Percentiles rank a stretch among this genome's conserved stretches.
Conservation (phyloP, 2,113 vertebrate species). For the Emydura subglobosa region DNA sequence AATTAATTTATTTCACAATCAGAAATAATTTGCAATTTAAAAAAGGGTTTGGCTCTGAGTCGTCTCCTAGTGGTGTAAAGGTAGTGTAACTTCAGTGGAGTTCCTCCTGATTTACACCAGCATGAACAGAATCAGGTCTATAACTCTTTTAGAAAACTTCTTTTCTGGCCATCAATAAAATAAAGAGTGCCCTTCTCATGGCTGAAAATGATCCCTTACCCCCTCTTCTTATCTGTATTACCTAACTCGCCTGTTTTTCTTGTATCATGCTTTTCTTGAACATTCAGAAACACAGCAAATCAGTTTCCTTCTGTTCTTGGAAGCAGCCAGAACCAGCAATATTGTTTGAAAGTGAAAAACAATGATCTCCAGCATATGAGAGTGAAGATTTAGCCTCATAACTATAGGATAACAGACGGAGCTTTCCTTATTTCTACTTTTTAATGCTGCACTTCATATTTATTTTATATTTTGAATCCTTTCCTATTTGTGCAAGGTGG, state of each 20-base stretch:
- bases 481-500: background rate
- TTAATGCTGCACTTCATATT: background rate
- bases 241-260: background rate
- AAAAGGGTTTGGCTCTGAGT: background rate
- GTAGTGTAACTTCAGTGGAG: background rate
- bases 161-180: background rate
- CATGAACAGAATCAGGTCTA: background rate
- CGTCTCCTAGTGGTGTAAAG: background rate
- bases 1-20: background rate
- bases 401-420: background rate
- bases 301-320: background rate
- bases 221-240: background rate
- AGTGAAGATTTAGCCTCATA: background rate
- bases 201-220: background rate
- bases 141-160: rapidly evolving
- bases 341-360: background rate
- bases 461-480: background rate
- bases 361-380: background rate
- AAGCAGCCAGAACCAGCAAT: background rate
- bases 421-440: background rate
- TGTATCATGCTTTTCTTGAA: background rate
- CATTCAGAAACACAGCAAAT: background rate
- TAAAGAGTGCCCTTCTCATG: background rate
- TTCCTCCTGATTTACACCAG: background rate
- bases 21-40: background rate